Evolutionary conservation across 2,113 vertebrate species (phyloP).

Genomic region (Sander vitreus): DNA sequence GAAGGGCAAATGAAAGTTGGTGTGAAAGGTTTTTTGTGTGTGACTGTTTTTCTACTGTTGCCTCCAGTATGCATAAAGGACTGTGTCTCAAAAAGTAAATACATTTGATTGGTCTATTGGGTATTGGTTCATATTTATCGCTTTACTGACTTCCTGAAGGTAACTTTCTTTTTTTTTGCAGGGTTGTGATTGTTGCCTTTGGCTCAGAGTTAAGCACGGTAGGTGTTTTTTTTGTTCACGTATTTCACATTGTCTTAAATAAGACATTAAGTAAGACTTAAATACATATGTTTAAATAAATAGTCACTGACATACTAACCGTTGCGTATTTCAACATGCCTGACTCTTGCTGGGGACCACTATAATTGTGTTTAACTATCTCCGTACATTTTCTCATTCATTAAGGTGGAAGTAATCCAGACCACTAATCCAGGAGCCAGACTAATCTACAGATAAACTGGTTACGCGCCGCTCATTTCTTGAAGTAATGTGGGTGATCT

Average conservation of each 20-base stretch:
- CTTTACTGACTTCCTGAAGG: not conserved
- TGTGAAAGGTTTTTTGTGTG: slow-evolving; percentile 8
- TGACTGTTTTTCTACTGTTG: not conserved
- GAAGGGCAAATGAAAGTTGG: slow-evolving; percentile 30
- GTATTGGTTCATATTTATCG: not conserved
- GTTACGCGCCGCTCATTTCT: slow-evolving; percentile 22
- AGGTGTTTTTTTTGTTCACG: too few species aligned
- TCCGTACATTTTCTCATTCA: slow-evolving; percentile 55
- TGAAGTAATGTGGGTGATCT: slow-evolving; percentile 17
- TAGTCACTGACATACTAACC: not conserved
- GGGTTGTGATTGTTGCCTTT: not conserved
- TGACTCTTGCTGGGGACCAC: not conserved
- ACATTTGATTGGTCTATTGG: not conserved
- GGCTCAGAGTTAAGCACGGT: not conserved
- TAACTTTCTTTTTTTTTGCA: slow-evolving; percentile 14
- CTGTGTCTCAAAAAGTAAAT: not conserved
- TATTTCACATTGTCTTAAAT: not conserved
- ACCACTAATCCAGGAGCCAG: slow-evolving; percentile 75
- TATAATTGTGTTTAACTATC: slow-evolving; percentile 53
- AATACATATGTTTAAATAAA: not conserved
- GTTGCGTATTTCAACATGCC: not conserved
- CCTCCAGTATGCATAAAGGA: not conserved
- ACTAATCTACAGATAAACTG: slow-evolving; percentile 79
- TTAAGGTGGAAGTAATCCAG: slow-evolving; percentile 64
- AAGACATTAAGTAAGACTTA: not conserved